phyloP scores from a whole-genome alignment of 64 coral and sea anemone genomes.

The Montipora cactus region DNA sequence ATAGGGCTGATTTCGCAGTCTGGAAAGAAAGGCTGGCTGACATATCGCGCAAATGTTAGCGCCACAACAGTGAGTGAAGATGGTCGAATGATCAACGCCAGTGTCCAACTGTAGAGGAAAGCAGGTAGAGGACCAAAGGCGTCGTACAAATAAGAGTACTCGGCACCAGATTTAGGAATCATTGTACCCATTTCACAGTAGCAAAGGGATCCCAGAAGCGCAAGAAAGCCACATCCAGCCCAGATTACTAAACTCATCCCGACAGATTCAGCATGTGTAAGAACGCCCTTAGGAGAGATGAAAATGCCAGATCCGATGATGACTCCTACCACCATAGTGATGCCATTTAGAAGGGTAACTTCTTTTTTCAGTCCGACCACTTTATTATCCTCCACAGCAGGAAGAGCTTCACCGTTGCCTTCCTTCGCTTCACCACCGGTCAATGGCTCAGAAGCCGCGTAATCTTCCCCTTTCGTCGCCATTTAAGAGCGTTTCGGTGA shows the following conservation, averaged over 20 bases:
- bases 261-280: conserved; percentile 56
- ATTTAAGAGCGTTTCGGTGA: conserved; percentile 14
- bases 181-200: conserved; percentile 98
- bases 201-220: conserved; percentile 85
- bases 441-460: conserved; percentile 10
- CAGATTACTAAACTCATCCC: conserved; percentile 86
- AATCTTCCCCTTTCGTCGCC: conserved; percentile 71
- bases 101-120: conserved; percentile 92
- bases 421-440: conserved; percentile 62
- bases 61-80: conserved; percentile 84
- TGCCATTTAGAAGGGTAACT: conserved; percentile 85
- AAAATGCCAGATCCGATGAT: conserved; percentile 96
- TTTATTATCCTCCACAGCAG: conserved; percentile 41
- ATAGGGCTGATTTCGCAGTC: conserved; percentile 88
- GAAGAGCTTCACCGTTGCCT: conserved; percentile 63
- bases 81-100: conserved; percentile 87
- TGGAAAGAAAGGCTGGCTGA: conserved; percentile 89
- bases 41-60: conserved; percentile 91
- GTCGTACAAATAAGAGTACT: conserved; percentile 87
- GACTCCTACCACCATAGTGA: conserved; percentile 86
- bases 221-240: conserved; percentile 83
- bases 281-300: conserved; percentile 89
- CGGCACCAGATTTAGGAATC: conserved; percentile 93
- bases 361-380: conserved; percentile 82
- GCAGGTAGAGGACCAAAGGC: conserved; percentile 89